Evolutionary conservation across 1,140 invertebrate genomes (phyloP), one percentile per base, ranked within the genome.

Genomic region (Spodoptera frugiperda): DNA sequence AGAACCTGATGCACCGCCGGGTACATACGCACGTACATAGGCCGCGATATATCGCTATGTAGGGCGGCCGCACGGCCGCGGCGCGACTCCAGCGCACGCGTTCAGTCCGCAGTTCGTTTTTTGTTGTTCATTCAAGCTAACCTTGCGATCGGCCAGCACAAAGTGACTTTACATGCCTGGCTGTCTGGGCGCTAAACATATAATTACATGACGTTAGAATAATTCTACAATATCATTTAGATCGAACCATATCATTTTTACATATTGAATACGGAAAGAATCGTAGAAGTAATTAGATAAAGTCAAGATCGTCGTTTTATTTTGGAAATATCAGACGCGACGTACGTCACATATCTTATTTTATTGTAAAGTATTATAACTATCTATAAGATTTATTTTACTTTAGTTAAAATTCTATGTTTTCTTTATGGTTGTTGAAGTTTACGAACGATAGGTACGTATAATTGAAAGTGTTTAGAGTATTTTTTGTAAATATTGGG

Each of bases 141-240:
- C 92, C 92, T 93, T 93, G 91, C 82, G 59, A 87, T 83, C 78
- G 71, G 44, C 55, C 84, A 86, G 71, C 82, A 85, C 91, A 93
- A 93, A 91, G 92, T 93, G 92, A 93, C 92, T 93, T 92, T 90
- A 92, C 84, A 88, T 88, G 90, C 88, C 89, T 91, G 90, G 85
- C 84, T 87, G 89, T 91, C 89, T 92, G 91, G 87, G 82, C 89
- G 90, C 84, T 89, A 91, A 91, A 90, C 89, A 85, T 92, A 84
- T 92, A 92, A 93, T 92, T 92, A 92, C 87, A 85, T 88, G 89
- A 91, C 86, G 89, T 87, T 87, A 85, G 80, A 84, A 80, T 88
- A 84, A 87, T 87, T 89, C 86, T 86, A 84, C 82, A 80, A 90
- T 89, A 91, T 89, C 87, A 82, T 89, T 87, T 86, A 83, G 80